phyloP scores from a whole-genome alignment of 2,888 invertebrate genomes.

The Drosophila leonis region DNA sequence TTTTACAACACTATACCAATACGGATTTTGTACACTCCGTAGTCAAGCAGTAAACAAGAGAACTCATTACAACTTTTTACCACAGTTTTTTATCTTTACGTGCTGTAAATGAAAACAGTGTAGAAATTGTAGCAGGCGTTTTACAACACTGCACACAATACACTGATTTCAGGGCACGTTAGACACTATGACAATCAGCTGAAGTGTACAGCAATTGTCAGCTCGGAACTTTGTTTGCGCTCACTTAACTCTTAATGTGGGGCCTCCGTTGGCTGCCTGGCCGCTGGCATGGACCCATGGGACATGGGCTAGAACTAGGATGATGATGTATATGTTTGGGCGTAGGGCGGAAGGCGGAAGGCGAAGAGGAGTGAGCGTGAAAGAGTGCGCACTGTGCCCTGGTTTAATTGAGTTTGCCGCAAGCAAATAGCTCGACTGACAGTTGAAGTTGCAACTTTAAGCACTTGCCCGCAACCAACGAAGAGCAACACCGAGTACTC shows the following conservation, averaged over 20 bases:
- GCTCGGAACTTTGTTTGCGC: constrained; percentile 47
- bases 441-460: constrained; percentile 63
- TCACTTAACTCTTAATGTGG: constrained; percentile 42
- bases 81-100: constrained; percentile 6
- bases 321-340: constrained; percentile 3
- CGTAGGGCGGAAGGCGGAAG: not conserved
- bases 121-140: constrained; percentile 8
- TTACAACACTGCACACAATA: constrained; percentile 33
- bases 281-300: constrained; percentile 25
- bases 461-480: constrained; percentile 43
- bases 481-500: constrained; percentile 28
- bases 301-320: constrained; percentile 14
- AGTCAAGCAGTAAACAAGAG: not conserved
- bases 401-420: constrained; percentile 61
- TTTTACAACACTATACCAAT: constrained; percentile 8
- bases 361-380: not conserved
- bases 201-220: constrained; percentile 36
- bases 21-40: not conserved
- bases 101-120: not conserved
- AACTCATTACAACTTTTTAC: constrained; percentile 4
- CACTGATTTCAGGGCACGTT: constrained; percentile 28
- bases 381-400: constrained; percentile 29
- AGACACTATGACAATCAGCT: constrained; percentile 29
- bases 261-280: constrained; percentile 15
- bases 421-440: constrained; percentile 58